Evolutionary conservation across 2,888 invertebrate genomes (phyloP), one percentile per base, ranked within the genome.

Genomic region (Calameuta filiformis): DNA sequence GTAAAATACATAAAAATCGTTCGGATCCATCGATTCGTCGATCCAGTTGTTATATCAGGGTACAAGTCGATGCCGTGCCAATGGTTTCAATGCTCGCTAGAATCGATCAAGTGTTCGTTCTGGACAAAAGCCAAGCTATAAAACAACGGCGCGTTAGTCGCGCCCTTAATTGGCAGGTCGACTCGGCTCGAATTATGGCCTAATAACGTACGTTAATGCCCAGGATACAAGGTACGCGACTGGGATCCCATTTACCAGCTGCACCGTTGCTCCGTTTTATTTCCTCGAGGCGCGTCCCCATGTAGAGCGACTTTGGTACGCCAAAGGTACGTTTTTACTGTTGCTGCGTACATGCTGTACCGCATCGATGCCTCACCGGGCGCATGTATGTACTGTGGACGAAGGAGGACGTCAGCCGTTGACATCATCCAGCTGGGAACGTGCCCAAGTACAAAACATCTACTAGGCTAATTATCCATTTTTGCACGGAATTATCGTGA

Each of bases 401-500:
- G 56, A 56, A 23, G 1, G 56, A 56, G 56, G 56, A 56, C 56
- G 56, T 56, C 56, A 56, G 56, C 23, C 56, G 56, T 80, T 87
- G 87, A 86, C 87, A 88, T 90, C 87, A 88, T 86, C 80, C 85
- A 81, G 80, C 79, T 78, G 80, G 86, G 71, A 87, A 89, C 90
- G 90, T 90, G 90, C 84, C 85, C 83, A 85, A 88, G 86, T 85
- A 84, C 83, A 86, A 89, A 90, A 90, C 87, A 89, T 79, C 77
- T 81, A 75, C 79, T 80, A 85, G 81, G 83, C 83, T 85, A 87
- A 89, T 88, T 88, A 89, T 88, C 88, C 90, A 90, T 90, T 90
- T 90, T 89, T 90, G 89, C 90, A 90, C 90, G 90, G 84, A 90
- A 87, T 90, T 88, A 89, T 89, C 89, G 81, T 82, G 77, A 79